phyloP scores from a whole-genome alignment of 1,140 invertebrate species.

The Ceratosolen fusciceps region DNA sequence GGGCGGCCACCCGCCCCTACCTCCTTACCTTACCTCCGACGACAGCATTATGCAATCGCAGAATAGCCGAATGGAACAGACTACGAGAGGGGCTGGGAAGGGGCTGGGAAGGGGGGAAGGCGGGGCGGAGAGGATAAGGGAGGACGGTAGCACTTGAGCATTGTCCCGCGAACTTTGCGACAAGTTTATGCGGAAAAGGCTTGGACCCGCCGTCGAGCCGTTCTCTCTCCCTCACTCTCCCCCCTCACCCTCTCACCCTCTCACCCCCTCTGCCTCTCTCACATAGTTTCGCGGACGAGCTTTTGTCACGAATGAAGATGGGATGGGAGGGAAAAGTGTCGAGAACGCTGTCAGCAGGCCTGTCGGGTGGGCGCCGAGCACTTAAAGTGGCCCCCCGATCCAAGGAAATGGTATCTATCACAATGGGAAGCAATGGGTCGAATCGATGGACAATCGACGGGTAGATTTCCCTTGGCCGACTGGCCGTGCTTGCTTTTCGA shows the following conservation, averaged over 20 bases:
- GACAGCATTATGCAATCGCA: conserved; percentile 55
- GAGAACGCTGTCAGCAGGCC: too few species aligned
- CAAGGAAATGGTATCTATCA: too few species aligned
- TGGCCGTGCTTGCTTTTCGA: too few species aligned
- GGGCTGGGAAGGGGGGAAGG: too few species aligned
- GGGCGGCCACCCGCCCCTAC: not conserved
- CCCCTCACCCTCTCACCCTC: not conserved
- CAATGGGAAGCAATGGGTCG: too few species aligned
- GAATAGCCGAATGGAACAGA: conserved; percentile 62
- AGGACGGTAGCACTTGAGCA: conserved; percentile 56
- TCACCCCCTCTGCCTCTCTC: not conserved
- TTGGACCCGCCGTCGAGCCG: not conserved
- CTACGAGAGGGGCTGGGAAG: conserved; percentile 52
- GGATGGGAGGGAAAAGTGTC: too few species aligned
- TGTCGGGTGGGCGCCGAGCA: too few species aligned
- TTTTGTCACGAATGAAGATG: not conserved
- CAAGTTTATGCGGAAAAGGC: conserved; percentile 64
- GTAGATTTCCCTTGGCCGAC: too few species aligned
- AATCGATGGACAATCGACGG: too few species aligned
- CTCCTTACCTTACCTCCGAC: conserved; percentile 44
- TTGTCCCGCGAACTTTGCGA: conserved; percentile 69
- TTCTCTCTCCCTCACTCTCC: not conserved
- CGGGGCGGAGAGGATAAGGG: too few species aligned
- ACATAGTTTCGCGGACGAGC: conserved; percentile 9
- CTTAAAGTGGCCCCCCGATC: too few species aligned